Conservation (phyloP, 2,113 vertebrate genomes). For the Prolemur simus region DNA sequence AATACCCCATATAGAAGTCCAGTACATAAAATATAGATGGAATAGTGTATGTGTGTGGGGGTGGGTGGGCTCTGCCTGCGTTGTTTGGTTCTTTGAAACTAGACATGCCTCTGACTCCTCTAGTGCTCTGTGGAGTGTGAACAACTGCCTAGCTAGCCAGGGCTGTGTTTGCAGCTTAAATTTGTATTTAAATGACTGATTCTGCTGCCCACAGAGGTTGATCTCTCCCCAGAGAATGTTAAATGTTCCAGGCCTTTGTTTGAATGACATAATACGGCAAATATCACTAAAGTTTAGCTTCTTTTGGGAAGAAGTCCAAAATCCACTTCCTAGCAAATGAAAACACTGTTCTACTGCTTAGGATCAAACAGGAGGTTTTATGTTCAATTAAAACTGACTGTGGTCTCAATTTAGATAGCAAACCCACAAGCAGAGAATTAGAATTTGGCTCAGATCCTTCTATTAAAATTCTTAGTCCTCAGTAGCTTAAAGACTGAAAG, state of each 20-base stretch:
- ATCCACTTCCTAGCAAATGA: conserved; percentile 44
- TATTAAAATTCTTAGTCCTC: conserved; percentile 3
- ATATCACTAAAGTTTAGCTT: conserved; percentile 37
- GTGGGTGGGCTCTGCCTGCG: background rate
- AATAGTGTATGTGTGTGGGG: too few relatives aligned
- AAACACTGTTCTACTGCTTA: conserved; percentile 46
- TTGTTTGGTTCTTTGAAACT: background rate
- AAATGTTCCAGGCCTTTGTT: conserved; percentile 22
- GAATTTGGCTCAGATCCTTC: conserved; percentile 21
- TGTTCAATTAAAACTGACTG: conserved; percentile 53
- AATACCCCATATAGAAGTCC: background rate
- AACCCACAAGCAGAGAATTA: background rate
- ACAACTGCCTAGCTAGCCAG: background rate
- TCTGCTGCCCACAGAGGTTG: background rate
- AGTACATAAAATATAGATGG: background rate
- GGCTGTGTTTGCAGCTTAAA: background rate
- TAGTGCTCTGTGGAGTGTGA: background rate
- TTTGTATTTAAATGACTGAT: background rate
- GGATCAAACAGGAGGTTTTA: conserved; percentile 58
- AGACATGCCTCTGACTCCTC: background rate
- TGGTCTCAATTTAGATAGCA: conserved; percentile 33
- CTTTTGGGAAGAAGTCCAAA: conserved; percentile 42
- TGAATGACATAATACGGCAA: conserved; percentile 14
- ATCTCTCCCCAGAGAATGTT: background rate
- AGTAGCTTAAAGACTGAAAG: background rate